Base-by-base conservation (phyloP, 1,140 invertebrate species). In the Aphidius gifuensis region DNA sequence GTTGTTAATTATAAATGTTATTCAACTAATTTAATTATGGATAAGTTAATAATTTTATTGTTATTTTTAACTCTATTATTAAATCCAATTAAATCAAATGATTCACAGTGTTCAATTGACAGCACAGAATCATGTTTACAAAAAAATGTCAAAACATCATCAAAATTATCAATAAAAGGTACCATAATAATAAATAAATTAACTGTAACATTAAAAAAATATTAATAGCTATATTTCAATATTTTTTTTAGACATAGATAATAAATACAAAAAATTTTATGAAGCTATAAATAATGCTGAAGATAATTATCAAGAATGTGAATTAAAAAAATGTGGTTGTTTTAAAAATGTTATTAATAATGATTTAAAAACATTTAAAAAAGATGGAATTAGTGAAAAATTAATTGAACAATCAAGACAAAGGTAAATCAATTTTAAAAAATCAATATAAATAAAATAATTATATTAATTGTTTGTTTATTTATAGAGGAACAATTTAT, bases 401-500 rank as follows among this genome's bases (percentile, higher is more conserved):
- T 80, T 86, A 71, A 85, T 94, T 66, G 78, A 87, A 48, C 70
- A 72, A 49, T 84, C 86, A 45, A 82, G 78, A 61, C 69, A 77
- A 42, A 89, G 86, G 81, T 86, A 16, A 16, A 16, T 16, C 1
- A 16, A 16, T 16, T 16, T 16, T 16, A 16, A 16, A 16, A 16
- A 16, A 16, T 16, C 16, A 16, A 16, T 42, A 45, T 40, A 11
- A 9, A 49, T 60, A 40, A n/a, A 7, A n/a, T 45, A 44, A 54
- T 40, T 32, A 56, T 32, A 56, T 56, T n/a, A 40, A 46, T 56
- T 39, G 4, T 56, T 16, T 62, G 53, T 61, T 53, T 42, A 61
- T 71, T 80, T 79, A 56, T 66, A 87, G 85, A 71, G 91, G 89
- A 46, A 90, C 88, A 23, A 86, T 87, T 64, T 98, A 98, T 79